A percentile compares a stretch with the other conserved stretches of the same genome.
These are phyloP conservation scores for Cephalotes varians DNA, from an alignment of 2,888 invertebrate species.

Conservation along the genomic window DNA sequence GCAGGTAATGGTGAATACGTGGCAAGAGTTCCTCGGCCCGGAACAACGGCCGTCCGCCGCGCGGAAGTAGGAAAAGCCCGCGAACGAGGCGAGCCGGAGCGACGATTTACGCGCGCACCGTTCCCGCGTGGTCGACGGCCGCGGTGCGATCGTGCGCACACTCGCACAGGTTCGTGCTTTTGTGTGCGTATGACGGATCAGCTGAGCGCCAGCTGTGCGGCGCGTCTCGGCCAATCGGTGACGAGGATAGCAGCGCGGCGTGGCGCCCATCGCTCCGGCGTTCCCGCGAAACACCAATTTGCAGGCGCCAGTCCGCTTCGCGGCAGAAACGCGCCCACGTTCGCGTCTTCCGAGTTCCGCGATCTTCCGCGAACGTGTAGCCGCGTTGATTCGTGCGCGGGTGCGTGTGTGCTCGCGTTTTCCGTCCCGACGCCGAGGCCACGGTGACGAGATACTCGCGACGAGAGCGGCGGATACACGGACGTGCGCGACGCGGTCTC, in stretches of 20 bases:
- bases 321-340: neutral
- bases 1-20: conserved; percentile 37
- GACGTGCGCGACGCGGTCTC: conserved; percentile 58
- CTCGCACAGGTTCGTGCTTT: neutral
- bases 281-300: conserved; percentile 79
- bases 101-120: conserved; percentile 81
- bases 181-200: conserved; percentile 74
- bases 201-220: conserved; percentile 85
- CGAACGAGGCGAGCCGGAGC: neutral
- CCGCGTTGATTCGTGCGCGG: neutral
- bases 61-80: conserved; percentile 52
- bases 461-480: conserved; percentile 13
- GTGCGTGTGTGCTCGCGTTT: neutral
- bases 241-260: conserved; percentile 47
- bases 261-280: conserved; percentile 71
- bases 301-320: conserved; percentile 40
- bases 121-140: conserved; percentile 80
- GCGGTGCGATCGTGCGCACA: conserved; percentile 54
- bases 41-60: conserved; percentile 62
- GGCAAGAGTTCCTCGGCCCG: conserved; percentile 30
- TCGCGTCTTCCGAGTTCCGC: neutral
- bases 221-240: conserved; percentile 76
- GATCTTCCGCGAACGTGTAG: neutral
- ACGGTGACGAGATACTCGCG: neutral
- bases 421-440: neutral